Evolutionary conservation across 2,888 invertebrate genomes (phyloP).

Genomic region (Leucozona laternaria): DNA sequence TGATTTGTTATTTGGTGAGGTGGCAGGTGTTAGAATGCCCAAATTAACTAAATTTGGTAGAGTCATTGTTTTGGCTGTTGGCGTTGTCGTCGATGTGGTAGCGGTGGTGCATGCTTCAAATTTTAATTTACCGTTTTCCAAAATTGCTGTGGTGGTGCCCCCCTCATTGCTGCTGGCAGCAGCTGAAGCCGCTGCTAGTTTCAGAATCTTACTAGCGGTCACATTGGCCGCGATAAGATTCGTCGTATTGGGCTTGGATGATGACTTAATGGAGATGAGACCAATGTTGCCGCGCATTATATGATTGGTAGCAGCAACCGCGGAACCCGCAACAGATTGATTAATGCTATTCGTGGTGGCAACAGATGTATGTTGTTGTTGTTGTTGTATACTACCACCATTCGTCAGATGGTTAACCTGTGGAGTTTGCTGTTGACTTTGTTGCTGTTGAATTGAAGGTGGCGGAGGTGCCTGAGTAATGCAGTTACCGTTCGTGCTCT

Average conservation of each 20-base stretch:
- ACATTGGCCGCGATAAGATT: constrained; percentile 83
- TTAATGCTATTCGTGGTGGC: constrained; percentile 74
- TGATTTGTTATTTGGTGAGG: constrained; percentile 84
- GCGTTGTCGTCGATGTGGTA: constrained; percentile 72
- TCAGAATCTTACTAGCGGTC: constrained; percentile 83
- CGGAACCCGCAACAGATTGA: constrained; percentile 64
- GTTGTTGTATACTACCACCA: constrained; percentile 73
- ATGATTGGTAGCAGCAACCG: constrained; percentile 80
- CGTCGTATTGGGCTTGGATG: constrained; percentile 77
- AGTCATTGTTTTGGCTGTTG: constrained; percentile 81
- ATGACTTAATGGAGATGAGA: constrained; percentile 82
- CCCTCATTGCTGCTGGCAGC: constrained; percentile 70
- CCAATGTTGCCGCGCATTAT: constrained; percentile 83
- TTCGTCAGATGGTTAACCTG: constrained; percentile 76
- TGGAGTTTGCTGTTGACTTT: constrained; percentile 75
- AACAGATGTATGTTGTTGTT: constrained; percentile 76
- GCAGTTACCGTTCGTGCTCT: constrained; percentile 77
- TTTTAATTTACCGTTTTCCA: constrained; percentile 77
- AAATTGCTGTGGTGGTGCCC: constrained; percentile 67
- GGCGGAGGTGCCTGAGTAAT: constrained; percentile 69
- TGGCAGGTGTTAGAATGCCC: constrained; percentile 85
- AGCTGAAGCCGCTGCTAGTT: constrained; percentile 80
- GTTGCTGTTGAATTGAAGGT: constrained; percentile 67
- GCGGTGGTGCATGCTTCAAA: constrained; percentile 76
- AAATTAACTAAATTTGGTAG: constrained; percentile 84